A percentile compares a stretch with the other conserved stretches of the same genome.
Conservation (phyloP, 2,797 vertebrate genomes). For the Parauchenoglanis punctatus region DNA sequence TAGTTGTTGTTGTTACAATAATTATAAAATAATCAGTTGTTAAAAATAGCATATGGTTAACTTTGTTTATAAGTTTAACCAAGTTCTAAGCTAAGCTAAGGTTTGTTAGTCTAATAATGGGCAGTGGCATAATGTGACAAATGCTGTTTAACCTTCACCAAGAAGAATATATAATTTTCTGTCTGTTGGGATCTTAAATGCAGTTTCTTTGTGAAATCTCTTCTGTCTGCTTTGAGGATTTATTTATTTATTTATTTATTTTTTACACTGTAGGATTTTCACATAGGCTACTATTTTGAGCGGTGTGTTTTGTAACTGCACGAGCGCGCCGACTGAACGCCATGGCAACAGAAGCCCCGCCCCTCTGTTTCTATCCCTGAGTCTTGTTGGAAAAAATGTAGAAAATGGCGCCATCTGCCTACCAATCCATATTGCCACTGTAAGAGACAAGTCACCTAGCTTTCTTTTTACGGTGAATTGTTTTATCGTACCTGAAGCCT, state of each 20-base stretch:
- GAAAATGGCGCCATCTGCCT: slow-evolving; percentile 32
- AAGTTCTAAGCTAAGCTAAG: no score
- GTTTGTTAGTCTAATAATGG: neutral
- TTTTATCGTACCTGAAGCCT: neutral
- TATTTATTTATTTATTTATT: neutral
- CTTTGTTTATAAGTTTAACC: neutral
- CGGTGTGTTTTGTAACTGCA: neutral
- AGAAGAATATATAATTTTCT: neutral
- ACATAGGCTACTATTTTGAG: neutral
- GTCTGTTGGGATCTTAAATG: neutral
- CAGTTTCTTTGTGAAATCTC: neutral
- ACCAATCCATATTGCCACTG: neutral
- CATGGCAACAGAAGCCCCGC: neutral
- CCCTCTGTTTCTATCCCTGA: neutral
- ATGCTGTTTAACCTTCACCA: neutral
- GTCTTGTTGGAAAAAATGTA: neutral
- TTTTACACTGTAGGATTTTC: neutral
- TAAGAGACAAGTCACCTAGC: neutral
- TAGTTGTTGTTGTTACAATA: no score
- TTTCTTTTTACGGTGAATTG: neutral
- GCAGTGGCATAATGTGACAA: neutral
- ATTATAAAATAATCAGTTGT: neutral
- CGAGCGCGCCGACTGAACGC: neutral
- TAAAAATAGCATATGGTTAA: no score
- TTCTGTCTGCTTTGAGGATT: neutral